Conservation (phyloP, 1,140 invertebrate species). For the Bilobella aurantiaca region DNA sequence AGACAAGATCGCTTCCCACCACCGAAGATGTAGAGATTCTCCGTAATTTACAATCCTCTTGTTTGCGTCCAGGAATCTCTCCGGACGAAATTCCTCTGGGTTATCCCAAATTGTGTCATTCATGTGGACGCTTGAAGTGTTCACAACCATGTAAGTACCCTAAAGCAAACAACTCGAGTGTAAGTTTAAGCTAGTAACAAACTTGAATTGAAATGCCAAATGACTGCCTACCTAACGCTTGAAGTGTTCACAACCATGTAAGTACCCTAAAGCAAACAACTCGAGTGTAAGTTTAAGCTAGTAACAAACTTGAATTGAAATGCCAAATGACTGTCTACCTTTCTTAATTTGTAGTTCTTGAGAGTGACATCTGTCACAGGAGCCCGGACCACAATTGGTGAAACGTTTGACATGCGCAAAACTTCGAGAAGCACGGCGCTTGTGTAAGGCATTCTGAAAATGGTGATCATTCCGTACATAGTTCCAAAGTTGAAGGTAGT, state of each 20-base stretch:
- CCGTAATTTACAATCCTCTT: constrained; percentile 49
- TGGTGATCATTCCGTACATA: not conserved
- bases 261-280: constrained; percentile 49
- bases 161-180: constrained; percentile 35
- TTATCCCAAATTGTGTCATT: constrained; percentile 57
- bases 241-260: constrained; percentile 70
- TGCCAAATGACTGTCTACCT: constrained; percentile 10
- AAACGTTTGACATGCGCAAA: constrained; percentile 18
- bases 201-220: not conserved
- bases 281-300: no score
- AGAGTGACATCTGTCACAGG: constrained; percentile 4
- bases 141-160: constrained; percentile 70
- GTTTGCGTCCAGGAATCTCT: constrained; percentile 54
- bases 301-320: not conserved
- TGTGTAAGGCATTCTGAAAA: constrained; percentile 26
- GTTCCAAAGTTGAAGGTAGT: not conserved
- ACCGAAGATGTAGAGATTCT: constrained; percentile 65
- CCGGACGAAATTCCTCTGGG: constrained; percentile 61
- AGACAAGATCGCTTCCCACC: constrained; percentile 53
- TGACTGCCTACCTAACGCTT: constrained; percentile 41
- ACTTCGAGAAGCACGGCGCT: constrained; percentile 24
- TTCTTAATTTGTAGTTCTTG: constrained; percentile 7
- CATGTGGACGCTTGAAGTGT: constrained; percentile 62
- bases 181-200: no score
- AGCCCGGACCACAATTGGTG: constrained; percentile 16